Conservation (phyloP, 2,113 vertebrate species). For the Polyodon spathula region DNA sequence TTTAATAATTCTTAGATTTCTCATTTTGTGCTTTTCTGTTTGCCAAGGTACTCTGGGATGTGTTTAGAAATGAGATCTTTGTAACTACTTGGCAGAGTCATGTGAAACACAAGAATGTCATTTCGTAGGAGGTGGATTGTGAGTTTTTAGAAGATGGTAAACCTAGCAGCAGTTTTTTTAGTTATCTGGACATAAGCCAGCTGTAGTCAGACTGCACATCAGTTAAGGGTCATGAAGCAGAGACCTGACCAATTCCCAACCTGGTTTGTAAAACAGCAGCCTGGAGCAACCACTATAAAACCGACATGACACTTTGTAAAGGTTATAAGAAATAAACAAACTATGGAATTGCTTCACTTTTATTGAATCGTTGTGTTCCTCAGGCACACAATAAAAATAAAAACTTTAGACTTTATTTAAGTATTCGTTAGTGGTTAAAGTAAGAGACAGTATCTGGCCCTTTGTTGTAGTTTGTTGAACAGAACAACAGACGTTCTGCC, state of each 20-base stretch:
- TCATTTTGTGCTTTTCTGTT: neutral
- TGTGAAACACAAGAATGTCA: slow-evolving; percentile 39
- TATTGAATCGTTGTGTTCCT: slow-evolving; percentile 84
- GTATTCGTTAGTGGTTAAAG: slow-evolving; percentile 36
- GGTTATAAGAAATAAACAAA: slow-evolving; percentile 80
- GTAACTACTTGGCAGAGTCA: slow-evolving; percentile 29
- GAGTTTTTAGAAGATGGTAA: slow-evolving; percentile 52
- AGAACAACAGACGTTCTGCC: too few species aligned
- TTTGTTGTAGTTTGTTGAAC: too few species aligned
- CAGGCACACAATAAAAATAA: slow-evolving; percentile 71
- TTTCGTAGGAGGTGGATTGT: slow-evolving; percentile 54
- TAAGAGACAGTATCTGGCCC: slow-evolving; percentile 17
- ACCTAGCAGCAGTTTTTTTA: slow-evolving; percentile 44
- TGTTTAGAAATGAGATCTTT: slow-evolving; percentile 1
- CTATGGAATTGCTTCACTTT: slow-evolving; percentile 75
- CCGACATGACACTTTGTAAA: slow-evolving; percentile 74
- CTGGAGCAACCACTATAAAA: slow-evolving; percentile 77
- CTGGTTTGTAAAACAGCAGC: slow-evolving; percentile 74
- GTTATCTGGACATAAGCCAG: slow-evolving; percentile 51
- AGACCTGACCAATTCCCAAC: slow-evolving; percentile 65
- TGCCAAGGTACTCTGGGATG: slow-evolving; percentile 9
- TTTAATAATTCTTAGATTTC: too few species aligned
- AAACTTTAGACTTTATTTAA: slow-evolving; percentile 48
- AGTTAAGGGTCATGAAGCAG: slow-evolving; percentile 68
- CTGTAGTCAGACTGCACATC: slow-evolving; percentile 58